phyloP scores from a whole-genome alignment of 2,113 vertebrate genomes.

The Setophaga kirtlandii region DNA sequence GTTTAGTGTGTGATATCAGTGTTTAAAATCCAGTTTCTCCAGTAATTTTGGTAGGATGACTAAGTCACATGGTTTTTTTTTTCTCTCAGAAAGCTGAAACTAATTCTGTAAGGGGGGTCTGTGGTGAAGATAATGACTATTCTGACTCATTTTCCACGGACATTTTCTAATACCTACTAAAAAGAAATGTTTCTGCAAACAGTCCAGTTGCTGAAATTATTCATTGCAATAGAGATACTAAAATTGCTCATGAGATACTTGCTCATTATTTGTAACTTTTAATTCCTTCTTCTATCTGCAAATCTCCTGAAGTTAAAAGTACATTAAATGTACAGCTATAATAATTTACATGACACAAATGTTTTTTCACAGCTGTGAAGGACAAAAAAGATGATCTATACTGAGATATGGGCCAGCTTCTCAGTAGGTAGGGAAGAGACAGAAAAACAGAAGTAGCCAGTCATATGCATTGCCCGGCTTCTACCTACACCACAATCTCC shows the following conservation, averaged over 20 bases:
- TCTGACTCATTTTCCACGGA: slow-evolving; percentile 3
- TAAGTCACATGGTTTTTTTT: not conserved
- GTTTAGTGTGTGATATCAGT: not conserved
- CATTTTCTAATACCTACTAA: not conserved
- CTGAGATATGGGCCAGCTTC: not conserved
- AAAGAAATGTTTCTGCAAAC: slow-evolving; percentile 14
- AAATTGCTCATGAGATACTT: not conserved
- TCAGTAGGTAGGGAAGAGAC: not conserved
- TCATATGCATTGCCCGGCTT: not conserved
- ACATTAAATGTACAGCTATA: not conserved
- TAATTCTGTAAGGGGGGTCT: not conserved
- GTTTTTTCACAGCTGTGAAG: not conserved
- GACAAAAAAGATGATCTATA: not conserved
- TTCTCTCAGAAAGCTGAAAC: not conserved
- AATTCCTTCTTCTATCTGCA: not conserved
- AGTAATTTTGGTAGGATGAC: not conserved
- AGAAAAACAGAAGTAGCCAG: not conserved
- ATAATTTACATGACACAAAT: not conserved
- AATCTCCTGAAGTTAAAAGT: not conserved
- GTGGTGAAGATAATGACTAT: not conserved
- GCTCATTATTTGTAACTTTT: not conserved
- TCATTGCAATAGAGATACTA: not conserved
- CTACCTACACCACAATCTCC: not conserved
- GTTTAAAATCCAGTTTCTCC: slow-evolving; percentile 1
- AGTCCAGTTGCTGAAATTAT: not conserved